Evolutionary conservation across 2,888 invertebrate species (phyloP).

Genomic region (Habroteleia sp.): DNA sequence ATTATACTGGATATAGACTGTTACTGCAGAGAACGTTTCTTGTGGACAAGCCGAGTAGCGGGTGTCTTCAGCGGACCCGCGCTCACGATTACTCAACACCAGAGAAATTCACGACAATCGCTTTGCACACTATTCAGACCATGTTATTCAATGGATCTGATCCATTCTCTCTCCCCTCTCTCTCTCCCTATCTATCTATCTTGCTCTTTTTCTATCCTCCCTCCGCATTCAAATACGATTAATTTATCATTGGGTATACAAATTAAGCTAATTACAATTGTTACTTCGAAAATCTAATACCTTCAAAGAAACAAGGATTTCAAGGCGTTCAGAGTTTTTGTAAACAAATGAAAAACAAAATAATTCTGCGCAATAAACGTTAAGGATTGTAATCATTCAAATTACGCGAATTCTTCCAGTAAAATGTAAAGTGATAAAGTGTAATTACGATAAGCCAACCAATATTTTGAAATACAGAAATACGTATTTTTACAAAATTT

Average conservation of each 20-base stretch:
- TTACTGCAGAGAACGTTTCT: conserved; percentile 50
- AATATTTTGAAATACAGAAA: conserved; percentile 50
- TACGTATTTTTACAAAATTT: conserved; percentile 61
- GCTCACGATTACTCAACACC: conserved; percentile 41
- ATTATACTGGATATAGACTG: conserved; percentile 21
- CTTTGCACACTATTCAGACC: conserved; percentile 42
- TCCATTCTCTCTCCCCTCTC: conserved; percentile 20
- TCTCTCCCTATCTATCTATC: not conserved
- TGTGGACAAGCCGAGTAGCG: conserved; percentile 39
- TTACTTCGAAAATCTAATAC: conserved; percentile 11
- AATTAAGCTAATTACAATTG: conserved; percentile 6
- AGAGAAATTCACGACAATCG: conserved; percentile 55
- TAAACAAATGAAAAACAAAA: conserved; percentile 19
- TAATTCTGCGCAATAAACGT: conserved; percentile 22
- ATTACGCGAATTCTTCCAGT: conserved; percentile 47
- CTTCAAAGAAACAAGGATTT: conserved; percentile 55
- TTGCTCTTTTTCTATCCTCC: too few species aligned
- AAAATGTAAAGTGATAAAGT: conserved; percentile 38
- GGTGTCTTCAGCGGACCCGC: conserved; percentile 29
- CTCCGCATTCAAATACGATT: conserved; percentile 10
- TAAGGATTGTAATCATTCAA: conserved; percentile 35
- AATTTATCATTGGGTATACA: conserved; percentile 12
- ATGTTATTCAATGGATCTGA: conserved; percentile 28
- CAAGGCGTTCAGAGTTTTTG: conserved; percentile 54
- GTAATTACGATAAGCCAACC: conserved; percentile 33